Base-by-base conservation (phyloP, 2,888 invertebrate species). In the Andrena haemorrhoa region DNA sequence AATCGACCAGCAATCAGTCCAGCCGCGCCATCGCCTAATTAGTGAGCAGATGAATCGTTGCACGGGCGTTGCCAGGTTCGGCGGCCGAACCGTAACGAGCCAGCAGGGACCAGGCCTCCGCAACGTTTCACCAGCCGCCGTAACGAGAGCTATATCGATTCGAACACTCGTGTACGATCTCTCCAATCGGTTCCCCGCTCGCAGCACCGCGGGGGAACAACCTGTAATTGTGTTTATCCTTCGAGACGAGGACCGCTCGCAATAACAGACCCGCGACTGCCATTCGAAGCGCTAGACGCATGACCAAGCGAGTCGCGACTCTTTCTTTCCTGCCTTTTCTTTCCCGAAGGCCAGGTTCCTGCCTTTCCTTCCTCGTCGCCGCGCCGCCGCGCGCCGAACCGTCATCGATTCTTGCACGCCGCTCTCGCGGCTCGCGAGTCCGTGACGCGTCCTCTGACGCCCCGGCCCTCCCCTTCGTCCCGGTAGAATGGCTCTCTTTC, bases 251-350 rank as follows among this genome's bases (percentile, higher is more conserved):
- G 33, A 53, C 66, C 76, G 29, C 74, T 83, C 79, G 82, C 80
- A 81, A 82, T 86, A 79, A 83, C 75, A 80, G 83, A 83, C 72
- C 73, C 49, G 66, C 53, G 86, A 86, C 86, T 83, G 79, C 79
- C 49, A 78, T 78, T 86, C 16, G 41, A 41, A 16, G 75, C 76
- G 49, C 76, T 41, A 71, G 78, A 81, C 83, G 83, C 81, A 83
- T 83, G 86, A 86, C 86, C 58, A 12, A 33, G 56, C 6, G 41
- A 41, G 41, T 41, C 41, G 41, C 41, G 20, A 2, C 23, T 80
- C 61, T 10, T 49, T 61, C 68, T 23, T 65, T 35, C 41, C 20
- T 26, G 31, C 23, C 53, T 53, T 23, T 23, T 23, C 53, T 47
- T 51, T n/a, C 35, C 23, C 23, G 10, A 41, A 41, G 53, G 53